Conservation (phyloP, 2,797 vertebrate species). For the Onychomys torridus region DNA sequence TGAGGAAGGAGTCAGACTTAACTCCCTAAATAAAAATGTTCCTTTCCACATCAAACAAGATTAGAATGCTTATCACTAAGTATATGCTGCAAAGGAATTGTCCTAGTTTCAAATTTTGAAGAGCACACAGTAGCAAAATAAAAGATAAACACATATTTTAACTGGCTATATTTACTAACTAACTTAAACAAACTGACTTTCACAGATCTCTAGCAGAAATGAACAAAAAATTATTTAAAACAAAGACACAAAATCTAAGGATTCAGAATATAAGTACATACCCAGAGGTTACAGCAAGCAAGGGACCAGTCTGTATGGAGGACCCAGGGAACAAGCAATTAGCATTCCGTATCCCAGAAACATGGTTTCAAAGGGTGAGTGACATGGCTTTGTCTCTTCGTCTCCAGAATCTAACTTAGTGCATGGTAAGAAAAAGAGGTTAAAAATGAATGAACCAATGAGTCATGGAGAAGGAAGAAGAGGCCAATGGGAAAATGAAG, state of each 20-base stretch:
- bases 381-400: neutral
- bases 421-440: neutral
- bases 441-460: neutral
- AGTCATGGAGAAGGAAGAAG: conserved; percentile 29
- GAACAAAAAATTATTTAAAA: conserved; percentile 52
- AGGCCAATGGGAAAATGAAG: conserved; percentile 9
- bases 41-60: conserved; percentile 34
- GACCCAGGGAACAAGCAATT: neutral
- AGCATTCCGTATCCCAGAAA: neutral
- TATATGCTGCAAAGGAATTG: conserved; percentile 7
- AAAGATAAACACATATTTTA: conserved; percentile 51
- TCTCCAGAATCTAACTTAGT: neutral
- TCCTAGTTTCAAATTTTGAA: conserved; percentile 49
- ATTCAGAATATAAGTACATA: conserved; percentile 6
- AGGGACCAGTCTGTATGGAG: neutral
- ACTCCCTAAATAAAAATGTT: conserved; percentile 42
- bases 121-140: conserved; percentile 34
- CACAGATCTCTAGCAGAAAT: conserved; percentile 52
- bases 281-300: neutral
- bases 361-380: neutral
- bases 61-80: conserved; percentile 5
- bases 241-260: conserved; percentile 48
- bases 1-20: conserved; percentile 15
- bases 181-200: neutral
- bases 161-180: neutral